A percentile compares a stretch with the other conserved stretches of the same genome.
Conservation (phyloP, 2,113 vertebrate species). For the Poeciliopsis retropinna region DNA sequence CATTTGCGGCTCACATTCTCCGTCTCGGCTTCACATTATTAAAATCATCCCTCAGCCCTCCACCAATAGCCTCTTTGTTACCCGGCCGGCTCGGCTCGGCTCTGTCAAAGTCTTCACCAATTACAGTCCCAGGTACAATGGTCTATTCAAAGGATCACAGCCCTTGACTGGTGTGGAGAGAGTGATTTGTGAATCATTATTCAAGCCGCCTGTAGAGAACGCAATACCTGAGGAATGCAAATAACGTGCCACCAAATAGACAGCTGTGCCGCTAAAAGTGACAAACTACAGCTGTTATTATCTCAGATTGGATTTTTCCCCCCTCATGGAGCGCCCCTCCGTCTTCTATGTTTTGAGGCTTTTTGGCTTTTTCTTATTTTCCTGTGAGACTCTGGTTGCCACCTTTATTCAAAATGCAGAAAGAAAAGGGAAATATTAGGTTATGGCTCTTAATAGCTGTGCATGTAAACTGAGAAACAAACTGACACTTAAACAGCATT, state of each 20-base stretch:
- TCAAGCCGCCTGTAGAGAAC: constrained; percentile 91
- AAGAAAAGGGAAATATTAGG: constrained; percentile 64
- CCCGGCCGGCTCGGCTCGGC: constrained; percentile 93
- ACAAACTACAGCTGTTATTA: constrained; percentile 90
- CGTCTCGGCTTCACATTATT: constrained; percentile 95
- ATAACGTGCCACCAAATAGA: constrained; percentile 92
- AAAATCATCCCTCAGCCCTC: constrained; percentile 99
- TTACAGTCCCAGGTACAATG: constrained; percentile 99
- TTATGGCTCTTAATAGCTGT: constrained; percentile 63
- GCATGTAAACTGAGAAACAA: constrained; percentile 44
- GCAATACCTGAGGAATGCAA: constrained; percentile 99
- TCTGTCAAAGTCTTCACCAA: constrained; percentile 99
- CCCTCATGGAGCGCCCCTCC: constrained; percentile 81
- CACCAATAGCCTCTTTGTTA: constrained; percentile 97
- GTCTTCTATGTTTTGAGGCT: constrained; percentile 79
- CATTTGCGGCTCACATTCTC: constrained; percentile 93
- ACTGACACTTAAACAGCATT: constrained; percentile 49
- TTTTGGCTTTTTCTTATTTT: constrained; percentile 65
- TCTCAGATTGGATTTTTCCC: constrained; percentile 89
- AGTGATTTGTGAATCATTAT: constrained; percentile 99
- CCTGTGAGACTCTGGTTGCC: constrained; percentile 53
- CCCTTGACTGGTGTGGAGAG: constrained; percentile 95
- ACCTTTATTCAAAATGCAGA: constrained; percentile 60
- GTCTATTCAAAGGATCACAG: constrained; percentile 98
- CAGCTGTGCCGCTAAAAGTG: constrained; percentile 89